Conservation (phyloP, 2,797 vertebrate genomes). For the Hemibagrus guttatus region DNA sequence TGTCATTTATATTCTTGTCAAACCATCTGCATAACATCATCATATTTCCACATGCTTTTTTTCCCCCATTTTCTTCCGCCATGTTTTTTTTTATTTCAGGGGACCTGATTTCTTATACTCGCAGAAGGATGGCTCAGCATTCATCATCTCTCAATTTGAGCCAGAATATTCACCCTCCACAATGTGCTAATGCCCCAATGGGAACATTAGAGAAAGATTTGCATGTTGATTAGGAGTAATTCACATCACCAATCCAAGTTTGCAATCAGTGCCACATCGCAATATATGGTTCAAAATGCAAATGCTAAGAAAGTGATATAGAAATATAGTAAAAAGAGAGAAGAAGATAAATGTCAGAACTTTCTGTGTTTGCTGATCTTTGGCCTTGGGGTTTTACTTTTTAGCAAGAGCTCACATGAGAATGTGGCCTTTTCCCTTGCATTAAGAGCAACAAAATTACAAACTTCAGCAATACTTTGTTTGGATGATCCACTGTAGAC, state of each 20-base stretch:
- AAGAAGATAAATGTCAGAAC: background rate
- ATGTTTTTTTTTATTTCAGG: constrained; percentile 66
- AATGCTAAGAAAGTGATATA: background rate
- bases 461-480: background rate
- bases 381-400: background rate
- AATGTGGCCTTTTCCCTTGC: background rate
- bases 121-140: constrained; percentile 60
- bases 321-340: background rate
- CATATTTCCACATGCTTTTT: constrained; percentile 36
- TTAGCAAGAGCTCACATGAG: background rate
- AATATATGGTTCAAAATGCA: constrained; percentile 14
- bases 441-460: background rate
- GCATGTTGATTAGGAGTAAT: constrained; percentile 71
- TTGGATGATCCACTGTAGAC: background rate
- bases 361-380: background rate
- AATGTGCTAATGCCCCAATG: constrained; percentile 66
- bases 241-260: constrained; percentile 44
- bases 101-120: constrained; percentile 45
- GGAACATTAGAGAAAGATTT: constrained; percentile 66
- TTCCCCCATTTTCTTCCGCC: constrained; percentile 48
- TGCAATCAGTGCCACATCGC: background rate
- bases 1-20: constrained; percentile 46
- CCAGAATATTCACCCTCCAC: constrained; percentile 63
- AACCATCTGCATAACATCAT: constrained; percentile 35
- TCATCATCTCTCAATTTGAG: constrained; percentile 73